Base-by-base conservation (phyloP, 1,140 invertebrate species). In the Protaetia brevitarsis region DNA sequence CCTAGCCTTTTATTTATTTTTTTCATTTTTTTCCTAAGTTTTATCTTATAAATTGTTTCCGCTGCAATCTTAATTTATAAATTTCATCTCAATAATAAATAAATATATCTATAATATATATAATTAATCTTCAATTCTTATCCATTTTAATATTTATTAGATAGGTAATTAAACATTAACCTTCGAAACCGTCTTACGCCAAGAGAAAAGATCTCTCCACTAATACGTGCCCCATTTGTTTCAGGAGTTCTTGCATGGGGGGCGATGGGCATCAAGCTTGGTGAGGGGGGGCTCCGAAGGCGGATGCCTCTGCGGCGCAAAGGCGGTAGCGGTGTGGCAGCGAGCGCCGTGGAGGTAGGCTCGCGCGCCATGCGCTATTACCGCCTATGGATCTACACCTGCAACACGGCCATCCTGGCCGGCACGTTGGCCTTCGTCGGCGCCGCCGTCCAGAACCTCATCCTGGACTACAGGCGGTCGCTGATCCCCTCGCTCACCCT, bases 371-470 rank as follows among this genome's bases (percentile, higher is more conserved):
- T 79, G 77, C 76, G 84, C 81, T 95, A 94, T 85, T 95, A 95
- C 82, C 89, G 92, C 79, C 86, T 94, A 75, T 94, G 92, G 92
- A 94, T 95, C 77, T 94, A 94, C 84, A 90, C 91, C 74, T 94
- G 91, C 87, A 94, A 95, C 83, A 87, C 89, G 78, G 91, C 91
- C 68, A 84, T 94, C 76, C 82, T 94, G 77, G 84, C 90, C 66
- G 89, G 89, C 75, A 90, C 91, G 73, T 78, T 94, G 56, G 89
- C 91, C 26, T 93, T 94, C 78, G 86, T 87, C 67, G 87, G 88
- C 36, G 89, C 90, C 61, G 91, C 90, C 62, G 87, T 86, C 36
- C 85, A 85, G 71, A 87, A 90, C 16, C 82, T 92, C 23, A 73
- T 88, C 29, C 85, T 88, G 71, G 88, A 90, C 77, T 87, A 87